phyloP scores from a whole-genome alignment of 2,797 vertebrate species.

The Typhlichthys eigenmanni region DNA sequence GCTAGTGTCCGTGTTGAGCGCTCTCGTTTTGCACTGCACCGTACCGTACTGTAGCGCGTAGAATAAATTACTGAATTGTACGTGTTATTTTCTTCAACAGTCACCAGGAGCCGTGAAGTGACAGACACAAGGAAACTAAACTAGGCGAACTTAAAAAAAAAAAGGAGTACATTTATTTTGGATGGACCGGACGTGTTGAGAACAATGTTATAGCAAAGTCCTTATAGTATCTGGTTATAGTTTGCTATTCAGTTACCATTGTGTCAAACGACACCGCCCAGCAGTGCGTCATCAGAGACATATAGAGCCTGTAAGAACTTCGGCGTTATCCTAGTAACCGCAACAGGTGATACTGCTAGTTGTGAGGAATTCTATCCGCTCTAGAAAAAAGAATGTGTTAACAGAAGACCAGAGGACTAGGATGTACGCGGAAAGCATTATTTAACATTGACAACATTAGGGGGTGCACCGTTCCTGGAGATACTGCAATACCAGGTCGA shows the following conservation, averaged over 20 bases:
- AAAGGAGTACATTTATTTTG: constrained; percentile 5
- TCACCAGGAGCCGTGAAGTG: constrained; percentile 47
- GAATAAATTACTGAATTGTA: constrained; percentile 27
- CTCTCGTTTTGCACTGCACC: too few species aligned
- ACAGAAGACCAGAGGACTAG: too few species aligned
- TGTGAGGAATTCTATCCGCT: background rate
- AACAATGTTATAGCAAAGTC: background rate
- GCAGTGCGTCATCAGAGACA: background rate
- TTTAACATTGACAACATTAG: too few species aligned
- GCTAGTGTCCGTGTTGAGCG: background rate
- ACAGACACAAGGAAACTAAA: constrained; percentile 8
- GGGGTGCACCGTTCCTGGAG: too few species aligned
- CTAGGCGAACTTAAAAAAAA: constrained; percentile 6
- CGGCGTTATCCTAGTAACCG: too few species aligned
- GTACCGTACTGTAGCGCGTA: constrained; percentile 12
- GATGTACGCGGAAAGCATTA: too few species aligned
- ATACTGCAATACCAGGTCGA: too few species aligned
- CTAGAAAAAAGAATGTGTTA: background rate
- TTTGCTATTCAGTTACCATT: constrained; percentile 31
- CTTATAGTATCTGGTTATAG: too few species aligned
- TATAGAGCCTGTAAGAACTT: too few species aligned
- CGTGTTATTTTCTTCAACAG: constrained; percentile 38
- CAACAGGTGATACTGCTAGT: background rate
- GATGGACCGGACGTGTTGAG: background rate
- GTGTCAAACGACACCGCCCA: constrained; percentile 56